These are phyloP conservation scores for Tiaroga cobitis DNA, from an alignment of 2,797 vertebrate species.

Conservation along the genomic window DNA sequence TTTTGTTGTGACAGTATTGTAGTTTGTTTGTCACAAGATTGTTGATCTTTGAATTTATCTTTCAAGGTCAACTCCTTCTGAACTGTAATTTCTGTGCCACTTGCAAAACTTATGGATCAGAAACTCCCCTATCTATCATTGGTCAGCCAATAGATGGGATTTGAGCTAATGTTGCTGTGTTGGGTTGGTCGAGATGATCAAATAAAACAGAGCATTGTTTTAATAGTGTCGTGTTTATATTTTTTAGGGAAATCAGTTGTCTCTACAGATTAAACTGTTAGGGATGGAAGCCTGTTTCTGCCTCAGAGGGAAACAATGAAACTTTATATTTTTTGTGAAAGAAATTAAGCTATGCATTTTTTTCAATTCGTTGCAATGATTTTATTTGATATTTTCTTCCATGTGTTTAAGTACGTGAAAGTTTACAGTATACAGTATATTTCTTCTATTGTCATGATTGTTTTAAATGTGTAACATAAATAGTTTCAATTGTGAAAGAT, in stretches of 20 bases:
- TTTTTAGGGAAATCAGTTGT: background rate
- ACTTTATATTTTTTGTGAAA: background rate
- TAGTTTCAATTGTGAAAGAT: background rate
- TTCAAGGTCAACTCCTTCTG: background rate
- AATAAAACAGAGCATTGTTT: background rate
- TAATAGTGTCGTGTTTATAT: background rate
- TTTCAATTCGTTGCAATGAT: too few species aligned
- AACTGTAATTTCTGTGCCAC: background rate
- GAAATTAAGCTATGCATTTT: too few species aligned
- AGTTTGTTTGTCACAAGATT: background rate
- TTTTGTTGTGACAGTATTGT: background rate
- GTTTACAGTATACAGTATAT: background rate
- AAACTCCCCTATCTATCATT: background rate
- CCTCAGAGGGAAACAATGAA: background rate
- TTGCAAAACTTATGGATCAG: background rate
- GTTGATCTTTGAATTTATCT: conserved; percentile 1
- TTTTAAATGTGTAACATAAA: background rate
- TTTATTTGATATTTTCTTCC: too few species aligned
- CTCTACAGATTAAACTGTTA: background rate
- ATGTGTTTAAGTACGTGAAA: too few species aligned
- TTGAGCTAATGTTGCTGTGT: background rate
- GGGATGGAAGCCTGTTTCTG: background rate
- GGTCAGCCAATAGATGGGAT: background rate
- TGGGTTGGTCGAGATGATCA: background rate
- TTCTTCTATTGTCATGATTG: background rate